Conservation (phyloP, 2,888 invertebrate species). For the Lomographa bimaculata region DNA sequence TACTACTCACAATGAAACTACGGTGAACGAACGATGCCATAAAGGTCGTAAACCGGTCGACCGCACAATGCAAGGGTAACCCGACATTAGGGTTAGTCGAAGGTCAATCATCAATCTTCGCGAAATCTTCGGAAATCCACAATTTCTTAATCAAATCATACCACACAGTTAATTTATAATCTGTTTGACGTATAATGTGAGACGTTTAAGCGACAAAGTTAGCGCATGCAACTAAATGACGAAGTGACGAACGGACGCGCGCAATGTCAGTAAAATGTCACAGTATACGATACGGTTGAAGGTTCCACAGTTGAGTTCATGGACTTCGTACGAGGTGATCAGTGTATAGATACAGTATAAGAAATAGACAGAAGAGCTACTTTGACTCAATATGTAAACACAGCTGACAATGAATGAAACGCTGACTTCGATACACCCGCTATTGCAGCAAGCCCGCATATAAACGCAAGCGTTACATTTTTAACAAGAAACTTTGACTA, state of each 20-base stretch:
- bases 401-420: not conserved
- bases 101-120: conserved; percentile 48
- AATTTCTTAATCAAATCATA: conserved; percentile 28
- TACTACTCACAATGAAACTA: conserved; percentile 55
- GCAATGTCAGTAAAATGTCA: conserved; percentile 75
- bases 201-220: conserved; percentile 55
- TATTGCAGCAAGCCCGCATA: no score
- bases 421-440: not conserved
- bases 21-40: conserved; percentile 70
- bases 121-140: conserved; percentile 26
- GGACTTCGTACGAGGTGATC: conserved; percentile 43
- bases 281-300: conserved; percentile 68
- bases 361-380: conserved; percentile 1
- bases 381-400: not conserved
- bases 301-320: conserved; percentile 64
- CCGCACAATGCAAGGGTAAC: conserved; percentile 57
- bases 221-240: conserved; percentile 41
- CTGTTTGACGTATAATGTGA: conserved; percentile 47
- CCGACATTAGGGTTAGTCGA: conserved; percentile 49
- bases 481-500: no score
- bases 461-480: no score
- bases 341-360: conserved; percentile 3
- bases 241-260: conserved; percentile 52
- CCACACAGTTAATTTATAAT: conserved; percentile 36
- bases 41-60: conserved; percentile 66